phyloP scores from a whole-genome alignment of 2,888 invertebrate genomes.

The Drosophila greeni region DNA sequence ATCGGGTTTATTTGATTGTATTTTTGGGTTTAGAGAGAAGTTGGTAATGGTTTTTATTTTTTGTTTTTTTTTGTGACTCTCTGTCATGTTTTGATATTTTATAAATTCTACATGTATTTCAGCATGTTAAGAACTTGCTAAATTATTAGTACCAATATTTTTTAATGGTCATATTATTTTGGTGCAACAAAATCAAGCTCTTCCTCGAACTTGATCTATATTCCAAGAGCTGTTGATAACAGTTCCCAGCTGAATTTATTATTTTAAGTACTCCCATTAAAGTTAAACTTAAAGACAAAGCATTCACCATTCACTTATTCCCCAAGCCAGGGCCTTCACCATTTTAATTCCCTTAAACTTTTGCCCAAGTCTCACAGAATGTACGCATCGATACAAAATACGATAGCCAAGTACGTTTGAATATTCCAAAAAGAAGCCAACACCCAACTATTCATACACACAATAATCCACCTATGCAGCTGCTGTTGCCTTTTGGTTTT shows the following conservation, averaged over 20 bases:
- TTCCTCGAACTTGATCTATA: background rate
- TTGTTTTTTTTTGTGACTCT: no score
- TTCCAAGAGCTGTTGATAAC: background rate
- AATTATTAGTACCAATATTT: background rate
- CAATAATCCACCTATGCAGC: slow-evolving; percentile 4
- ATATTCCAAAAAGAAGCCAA: slow-evolving; percentile 44
- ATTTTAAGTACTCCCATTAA: no score
- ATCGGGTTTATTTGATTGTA: background rate
- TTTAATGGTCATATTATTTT: no score
- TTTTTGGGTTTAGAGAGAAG: background rate
- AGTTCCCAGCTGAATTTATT: no score
- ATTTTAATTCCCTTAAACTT: slow-evolving; percentile 5
- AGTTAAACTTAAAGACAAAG: background rate
- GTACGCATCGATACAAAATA: slow-evolving; percentile 36
- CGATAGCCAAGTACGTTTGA: slow-evolving; percentile 50
- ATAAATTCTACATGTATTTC: background rate
- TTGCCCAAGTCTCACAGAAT: slow-evolving; percentile 32
- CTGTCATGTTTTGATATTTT: no score
- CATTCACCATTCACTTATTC: background rate
- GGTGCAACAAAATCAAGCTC: no score
- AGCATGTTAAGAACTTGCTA: background rate
- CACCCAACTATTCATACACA: slow-evolving; percentile 3
- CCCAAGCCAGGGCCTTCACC: background rate
- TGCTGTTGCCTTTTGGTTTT: slow-evolving; percentile 44
- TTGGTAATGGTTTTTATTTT: background rate